Evolutionary conservation across 2,888 invertebrate species (phyloP), one percentile per base, ranked within the genome.

Genomic region (Bellardia bayeri): DNA sequence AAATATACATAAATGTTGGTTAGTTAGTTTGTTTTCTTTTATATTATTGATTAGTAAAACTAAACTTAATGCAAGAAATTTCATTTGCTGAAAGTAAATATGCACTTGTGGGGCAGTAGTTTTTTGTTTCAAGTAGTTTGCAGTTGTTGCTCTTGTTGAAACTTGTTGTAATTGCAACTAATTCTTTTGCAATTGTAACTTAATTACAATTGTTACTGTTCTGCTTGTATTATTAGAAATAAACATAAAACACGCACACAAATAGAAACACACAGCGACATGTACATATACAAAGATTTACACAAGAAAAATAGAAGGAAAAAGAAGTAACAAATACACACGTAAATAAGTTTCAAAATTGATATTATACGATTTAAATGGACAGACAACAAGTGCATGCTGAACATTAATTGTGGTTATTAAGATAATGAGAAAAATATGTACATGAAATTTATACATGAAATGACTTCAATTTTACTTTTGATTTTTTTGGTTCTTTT

Each of bases 141-240:
- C 40, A 37, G 30, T 71, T 82, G 79, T 58, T 81, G 75, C 54
- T 71, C 37, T 23, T 79, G 64, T 37, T 80, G 80, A 56, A 66
- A 66, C 45, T 88, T 89, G 16, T 63, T 61, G 51, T 30, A 45
- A 63, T 83, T 68, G 23, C 30, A 80, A 37, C 61, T 89, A 88
- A 87, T 91, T 90, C 89, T 91, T 89, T 89, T 91, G 90, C 89
- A 92, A 89, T 91, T 92, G 91, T 89, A 92, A 90, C 90, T 92
- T 91, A 86, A 92, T 92, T 89, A 92, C 89, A 90, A 92, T 92
- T 86, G 91, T 90, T 90, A 92, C 90, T 89, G 90, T 92, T 91
- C 92, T 92, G 90, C 82, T 87, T 68, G 23, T 69, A 63, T 23
- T 58, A 37, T 14, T 54, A 82, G n/a, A 42, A 33, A 72, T 61